Evolutionary conservation across 2,797 vertebrate species (phyloP).

Genomic region (Cryptoprocta ferox): DNA sequence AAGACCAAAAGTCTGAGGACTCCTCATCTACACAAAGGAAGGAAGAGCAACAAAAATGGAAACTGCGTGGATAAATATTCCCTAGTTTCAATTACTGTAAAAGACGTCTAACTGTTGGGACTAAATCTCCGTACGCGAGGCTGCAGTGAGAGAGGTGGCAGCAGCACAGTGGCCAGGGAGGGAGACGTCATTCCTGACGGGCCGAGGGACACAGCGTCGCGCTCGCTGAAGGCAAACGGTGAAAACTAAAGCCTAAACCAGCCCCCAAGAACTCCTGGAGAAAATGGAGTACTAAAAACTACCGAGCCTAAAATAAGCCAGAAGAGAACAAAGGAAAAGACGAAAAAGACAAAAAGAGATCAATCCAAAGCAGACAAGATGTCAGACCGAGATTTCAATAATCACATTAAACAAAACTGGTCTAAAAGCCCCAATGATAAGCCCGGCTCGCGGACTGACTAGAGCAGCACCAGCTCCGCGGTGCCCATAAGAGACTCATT

Average conservation of each 20-base stretch:
- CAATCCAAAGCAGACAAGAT: not conserved
- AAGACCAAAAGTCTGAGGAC: not conserved
- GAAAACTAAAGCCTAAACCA: not conserved
- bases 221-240: not conserved
- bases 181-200: not conserved
- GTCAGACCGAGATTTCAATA: not conserved
- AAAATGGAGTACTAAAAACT: not conserved
- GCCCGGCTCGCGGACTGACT: not conserved
- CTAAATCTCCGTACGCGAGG: not conserved
- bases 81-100: not conserved
- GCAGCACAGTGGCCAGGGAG: not conserved
- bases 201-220: too few relatives aligned
- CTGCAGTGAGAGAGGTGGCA: accelerated
- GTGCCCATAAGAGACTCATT: too few relatives aligned
- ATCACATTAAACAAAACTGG: not conserved
- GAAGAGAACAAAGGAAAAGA: not conserved
- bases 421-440: not conserved
- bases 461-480: too few relatives aligned
- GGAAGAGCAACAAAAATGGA: not conserved
- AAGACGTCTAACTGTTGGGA: not conserved
- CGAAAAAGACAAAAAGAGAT: not conserved
- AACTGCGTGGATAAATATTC: not conserved
- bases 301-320: not conserved
- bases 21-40: not conserved
- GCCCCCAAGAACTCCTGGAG: not conserved